Evolutionary conservation across 2,113 vertebrate species (phyloP), one percentile per base, ranked within the genome.

Genomic region (Podiceps cristatus): DNA sequence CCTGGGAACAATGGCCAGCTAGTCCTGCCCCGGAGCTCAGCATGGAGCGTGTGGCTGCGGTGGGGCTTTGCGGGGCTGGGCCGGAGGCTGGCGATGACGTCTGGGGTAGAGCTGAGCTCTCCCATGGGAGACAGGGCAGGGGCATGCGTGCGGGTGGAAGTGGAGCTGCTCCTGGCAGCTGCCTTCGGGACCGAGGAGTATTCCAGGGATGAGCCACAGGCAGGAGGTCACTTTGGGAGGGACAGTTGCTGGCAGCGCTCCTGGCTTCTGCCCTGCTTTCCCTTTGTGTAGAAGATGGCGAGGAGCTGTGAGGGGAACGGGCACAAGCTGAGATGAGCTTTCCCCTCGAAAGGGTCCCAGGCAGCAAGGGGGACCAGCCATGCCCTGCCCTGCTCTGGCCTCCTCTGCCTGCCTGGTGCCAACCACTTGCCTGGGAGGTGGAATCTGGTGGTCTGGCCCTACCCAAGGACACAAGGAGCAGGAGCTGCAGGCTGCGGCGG

Each of bases 301-400:
- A 56, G 44, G 13, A 23, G 49, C 44, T 45, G 55, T 1, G 6
- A 27, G 40, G 64, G 67, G 45, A 72, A 18, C 33, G 0, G 5
- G 76, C 28, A 55, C 11, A 12, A 10, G 35, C 35, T 44, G 62
- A 15, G 35, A 17, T 2, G 8, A 23, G 47, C 58, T 37, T 37
- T 37, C 37, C 37, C 37, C 37, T 37, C 9, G 40, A 11, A 5
- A 10, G 18, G 40, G 25, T 76, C 23, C 55, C 1, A 3, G 60
- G 45, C 47, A 35, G n/a, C 17, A 3, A 17, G 17, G n/a, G 47
- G 53, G 6, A 24, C 42, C 1, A 0, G 55, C 40, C 0, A 1
- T 56, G 62, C 29, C 24, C n/a, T 67, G 37, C 33, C 44, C 44
- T 1, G 3, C 37, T 22, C 31, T 1, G 1, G 53, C 37, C 33